These are phyloP conservation scores for Tadarida brasiliensis DNA, from an alignment of 2,797 vertebrate species.

Conservation along the genomic window DNA sequence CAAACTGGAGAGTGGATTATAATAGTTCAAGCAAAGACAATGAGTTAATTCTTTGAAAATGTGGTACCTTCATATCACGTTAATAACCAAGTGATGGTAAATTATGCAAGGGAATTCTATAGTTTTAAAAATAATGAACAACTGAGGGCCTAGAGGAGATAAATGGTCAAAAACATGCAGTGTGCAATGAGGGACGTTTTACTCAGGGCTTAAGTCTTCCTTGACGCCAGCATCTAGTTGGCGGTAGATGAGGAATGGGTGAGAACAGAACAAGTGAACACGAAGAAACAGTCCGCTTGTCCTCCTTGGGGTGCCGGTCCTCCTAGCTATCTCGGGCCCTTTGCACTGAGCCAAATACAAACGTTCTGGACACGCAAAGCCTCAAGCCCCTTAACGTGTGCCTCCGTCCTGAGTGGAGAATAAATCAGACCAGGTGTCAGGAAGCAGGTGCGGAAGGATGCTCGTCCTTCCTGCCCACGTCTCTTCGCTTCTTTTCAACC, in stretches of 20 bases:
- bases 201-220: not conserved
- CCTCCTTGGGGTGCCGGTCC: not conserved
- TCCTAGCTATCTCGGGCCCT: not conserved
- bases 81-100: not conserved
- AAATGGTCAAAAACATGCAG: not conserved
- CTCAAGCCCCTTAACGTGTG: not conserved
- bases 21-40: not conserved
- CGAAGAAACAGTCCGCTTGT: not conserved
- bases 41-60: conserved; percentile 27
- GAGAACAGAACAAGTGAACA: not conserved
- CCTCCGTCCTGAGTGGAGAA: not conserved
- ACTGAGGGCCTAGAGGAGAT: not conserved
- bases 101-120: not conserved
- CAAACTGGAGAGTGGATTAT: not conserved
- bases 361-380: not conserved
- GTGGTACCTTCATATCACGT: not conserved
- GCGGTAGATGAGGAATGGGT: not conserved
- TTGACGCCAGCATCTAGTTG: not conserved
- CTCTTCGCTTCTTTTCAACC: too few species aligned
- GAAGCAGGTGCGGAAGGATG: not conserved
- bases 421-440: not conserved
- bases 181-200: not conserved
- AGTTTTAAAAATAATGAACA: not conserved
- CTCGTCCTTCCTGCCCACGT: not conserved
- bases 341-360: not conserved